A percentile compares a stretch with the other conserved stretches of the same genome.
These are phyloP conservation scores for Grus americana DNA, from an alignment of 2,113 vertebrate genomes.

Conservation along the genomic window DNA sequence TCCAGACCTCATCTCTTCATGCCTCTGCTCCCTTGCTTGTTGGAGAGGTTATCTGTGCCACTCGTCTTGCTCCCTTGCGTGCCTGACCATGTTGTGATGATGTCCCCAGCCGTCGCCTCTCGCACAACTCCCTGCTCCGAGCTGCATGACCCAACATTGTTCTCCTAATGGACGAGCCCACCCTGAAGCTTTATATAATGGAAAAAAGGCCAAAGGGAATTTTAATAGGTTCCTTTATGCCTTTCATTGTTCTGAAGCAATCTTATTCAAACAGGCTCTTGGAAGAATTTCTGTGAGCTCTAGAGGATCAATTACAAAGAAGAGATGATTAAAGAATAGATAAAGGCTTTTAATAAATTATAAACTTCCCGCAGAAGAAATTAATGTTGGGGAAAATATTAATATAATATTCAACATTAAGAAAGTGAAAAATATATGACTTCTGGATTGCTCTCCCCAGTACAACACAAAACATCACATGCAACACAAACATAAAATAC, in stretches of 20 bases:
- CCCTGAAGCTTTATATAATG: neutral
- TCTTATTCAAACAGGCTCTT: neutral
- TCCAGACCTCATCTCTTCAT: neutral
- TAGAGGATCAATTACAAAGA: conserved; percentile 21
- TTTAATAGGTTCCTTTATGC: neutral
- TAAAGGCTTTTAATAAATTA: conserved; percentile 56
- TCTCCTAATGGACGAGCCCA: neutral
- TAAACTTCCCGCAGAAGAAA: neutral
- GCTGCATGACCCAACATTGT: neutral
- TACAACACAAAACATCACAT: neutral
- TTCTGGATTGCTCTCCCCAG: neutral
- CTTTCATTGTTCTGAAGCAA: neutral
- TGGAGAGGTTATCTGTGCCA: rapidly evolving
- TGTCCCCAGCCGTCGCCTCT: neutral
- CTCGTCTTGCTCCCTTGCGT: rapidly evolving
- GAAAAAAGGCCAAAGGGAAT: neutral
- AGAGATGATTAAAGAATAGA: conserved; percentile 35
- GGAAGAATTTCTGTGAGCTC: neutral
- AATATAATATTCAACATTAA: neutral
- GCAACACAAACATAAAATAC: neutral
- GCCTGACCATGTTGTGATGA: neutral
- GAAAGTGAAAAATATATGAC: neutral
- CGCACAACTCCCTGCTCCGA: neutral
- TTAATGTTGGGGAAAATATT: neutral
- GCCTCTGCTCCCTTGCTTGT: rapidly evolving